Conservation (phyloP, 1,140 invertebrate species). For the Asobara japonica region DNA sequence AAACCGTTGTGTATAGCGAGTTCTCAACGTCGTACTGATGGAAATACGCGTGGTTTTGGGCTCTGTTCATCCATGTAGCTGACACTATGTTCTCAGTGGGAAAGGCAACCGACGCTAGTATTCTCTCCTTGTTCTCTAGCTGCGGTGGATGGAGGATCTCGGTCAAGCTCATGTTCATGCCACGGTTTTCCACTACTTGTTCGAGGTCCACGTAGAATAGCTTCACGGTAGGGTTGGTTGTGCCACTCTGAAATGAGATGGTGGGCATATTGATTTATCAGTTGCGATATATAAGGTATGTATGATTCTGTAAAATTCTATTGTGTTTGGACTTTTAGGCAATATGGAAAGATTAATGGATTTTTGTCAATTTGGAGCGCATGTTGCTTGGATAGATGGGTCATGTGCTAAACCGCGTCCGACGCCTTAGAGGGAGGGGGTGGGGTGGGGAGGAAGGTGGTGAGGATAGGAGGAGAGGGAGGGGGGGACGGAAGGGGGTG, state of each 20-base stretch:
- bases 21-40: slow-evolving; percentile 66
- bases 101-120: slow-evolving; percentile 82
- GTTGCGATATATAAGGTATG: too few relatives aligned
- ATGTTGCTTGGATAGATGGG: too few relatives aligned
- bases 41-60: slow-evolving; percentile 78
- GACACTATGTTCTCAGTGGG: slow-evolving; percentile 75
- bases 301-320: too few relatives aligned
- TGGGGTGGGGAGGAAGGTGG: too few relatives aligned
- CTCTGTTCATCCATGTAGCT: slow-evolving; percentile 86
- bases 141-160: slow-evolving; percentile 60
- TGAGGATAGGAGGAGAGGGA: too few relatives aligned
- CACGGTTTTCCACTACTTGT: slow-evolving; percentile 44
- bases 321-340: too few relatives aligned
- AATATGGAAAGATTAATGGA: too few relatives aligned
- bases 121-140: slow-evolving; percentile 69
- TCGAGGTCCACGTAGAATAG: slow-evolving; percentile 74
- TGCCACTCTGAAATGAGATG: slow-evolving; percentile 73
- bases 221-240: slow-evolving; percentile 78
- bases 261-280: background rate
- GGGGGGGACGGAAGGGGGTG: too few relatives aligned
- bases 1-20: slow-evolving; percentile 63
- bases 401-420: too few relatives aligned
- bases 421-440: too few relatives aligned
- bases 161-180: slow-evolving; percentile 63
- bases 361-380: too few relatives aligned